phyloP scores from a whole-genome alignment of 2,888 invertebrate species.

The Cheilosia urbana region DNA sequence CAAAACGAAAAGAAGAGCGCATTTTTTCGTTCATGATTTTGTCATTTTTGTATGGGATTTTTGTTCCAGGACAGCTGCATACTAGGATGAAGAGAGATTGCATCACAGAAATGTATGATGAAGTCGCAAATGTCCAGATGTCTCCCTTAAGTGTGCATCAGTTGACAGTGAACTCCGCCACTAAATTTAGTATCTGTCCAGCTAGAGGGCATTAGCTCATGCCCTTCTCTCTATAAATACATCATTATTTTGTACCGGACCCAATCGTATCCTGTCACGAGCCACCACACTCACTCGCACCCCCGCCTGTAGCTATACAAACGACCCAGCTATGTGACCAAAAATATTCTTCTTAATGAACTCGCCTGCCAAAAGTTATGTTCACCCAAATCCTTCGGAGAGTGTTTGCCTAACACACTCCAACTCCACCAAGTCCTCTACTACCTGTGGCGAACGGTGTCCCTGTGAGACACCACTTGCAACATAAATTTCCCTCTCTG shows the following conservation, averaged over 20 bases:
- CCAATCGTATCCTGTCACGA: neutral
- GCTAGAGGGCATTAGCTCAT: neutral
- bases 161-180: neutral
- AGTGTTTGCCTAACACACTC: constrained; percentile 46
- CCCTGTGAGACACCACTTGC: constrained; percentile 52
- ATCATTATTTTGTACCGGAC: constrained; percentile 29
- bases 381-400: constrained; percentile 53
- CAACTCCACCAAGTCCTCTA: neutral
- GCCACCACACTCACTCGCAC: constrained; percentile 4
- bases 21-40: too few relatives aligned
- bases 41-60: too few relatives aligned
- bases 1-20: too few relatives aligned
- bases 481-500: constrained; percentile 49
- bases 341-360: constrained; percentile 65
- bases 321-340: constrained; percentile 51
- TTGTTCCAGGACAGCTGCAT: too few relatives aligned
- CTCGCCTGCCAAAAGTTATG: constrained; percentile 56
- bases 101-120: too few relatives aligned
- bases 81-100: too few relatives aligned
- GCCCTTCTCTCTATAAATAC: constrained; percentile 24
- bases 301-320: neutral
- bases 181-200: neutral
- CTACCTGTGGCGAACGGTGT: constrained; percentile 42
- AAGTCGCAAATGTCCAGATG: too few relatives aligned
- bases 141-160: too few relatives aligned